These are phyloP conservation scores for Oxyteleia sp. DNA, from an alignment of 2,888 invertebrate genomes.

Conservation along the genomic window DNA sequence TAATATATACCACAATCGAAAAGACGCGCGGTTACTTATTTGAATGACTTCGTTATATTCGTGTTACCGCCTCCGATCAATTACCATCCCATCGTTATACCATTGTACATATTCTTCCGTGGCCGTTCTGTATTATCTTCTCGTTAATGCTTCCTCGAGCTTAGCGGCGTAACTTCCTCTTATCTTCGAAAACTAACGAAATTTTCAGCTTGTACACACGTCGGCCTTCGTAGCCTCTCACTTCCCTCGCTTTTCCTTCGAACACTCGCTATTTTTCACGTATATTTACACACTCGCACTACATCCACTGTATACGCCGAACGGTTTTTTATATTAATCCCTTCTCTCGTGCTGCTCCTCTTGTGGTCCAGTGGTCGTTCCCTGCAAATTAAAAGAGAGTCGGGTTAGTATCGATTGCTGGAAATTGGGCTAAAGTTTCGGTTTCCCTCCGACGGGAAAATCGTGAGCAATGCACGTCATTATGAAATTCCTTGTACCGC, in stretches of 20 bases:
- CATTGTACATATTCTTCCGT: slow-evolving; percentile 52
- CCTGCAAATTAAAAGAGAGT: slow-evolving; percentile 47
- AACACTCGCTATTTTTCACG: slow-evolving; percentile 69
- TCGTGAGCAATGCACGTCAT: slow-evolving; percentile 1
- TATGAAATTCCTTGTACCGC: slow-evolving; percentile 19
- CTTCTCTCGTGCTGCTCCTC: slow-evolving; percentile 55
- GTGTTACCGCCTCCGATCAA: slow-evolving; percentile 40
- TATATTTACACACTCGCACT: slow-evolving; percentile 72
- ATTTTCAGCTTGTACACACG: slow-evolving; percentile 42
- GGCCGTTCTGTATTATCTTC: slow-evolving; percentile 28
- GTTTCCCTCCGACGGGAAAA: too few relatives aligned
- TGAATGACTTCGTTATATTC: slow-evolving; percentile 32
- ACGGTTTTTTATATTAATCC: slow-evolving; percentile 64
- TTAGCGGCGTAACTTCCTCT: slow-evolving; percentile 5
- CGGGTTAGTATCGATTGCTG: background rate
- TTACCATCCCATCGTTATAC: slow-evolving; percentile 32
- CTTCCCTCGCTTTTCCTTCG: slow-evolving; percentile 51
- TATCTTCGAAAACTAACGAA: slow-evolving; percentile 36
- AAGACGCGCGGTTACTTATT: slow-evolving; percentile 35
- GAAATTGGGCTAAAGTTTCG: slow-evolving; percentile 8
- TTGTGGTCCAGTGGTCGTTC: slow-evolving; percentile 53
- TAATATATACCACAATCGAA: slow-evolving; percentile 33
- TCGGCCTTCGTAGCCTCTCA: slow-evolving; percentile 47
- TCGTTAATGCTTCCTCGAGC: slow-evolving; percentile 27
- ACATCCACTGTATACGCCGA: slow-evolving; percentile 62